Base-by-base conservation (phyloP, 2,888 invertebrate species). In the Rhagophthalmus giganteus region DNA sequence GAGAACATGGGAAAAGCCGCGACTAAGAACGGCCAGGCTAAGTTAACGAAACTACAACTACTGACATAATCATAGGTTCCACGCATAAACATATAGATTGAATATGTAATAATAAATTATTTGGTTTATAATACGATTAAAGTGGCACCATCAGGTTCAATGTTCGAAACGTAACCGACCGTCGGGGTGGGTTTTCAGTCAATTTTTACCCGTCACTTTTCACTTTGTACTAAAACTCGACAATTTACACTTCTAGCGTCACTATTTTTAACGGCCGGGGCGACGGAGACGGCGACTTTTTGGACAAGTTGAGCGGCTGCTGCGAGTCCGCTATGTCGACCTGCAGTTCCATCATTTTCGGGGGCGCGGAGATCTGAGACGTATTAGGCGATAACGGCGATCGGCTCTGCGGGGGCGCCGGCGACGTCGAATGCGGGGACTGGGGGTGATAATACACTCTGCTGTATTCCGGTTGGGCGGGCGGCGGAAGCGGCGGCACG, bases 261-360 rank as follows among this genome's bases (percentile, higher is more conserved):
- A 74, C 72, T 59, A 74, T 69, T 58, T 73, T 73, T 44, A 72
- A 61, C 72, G 84, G 79, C 76, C 84, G 68, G 69, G 90, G 87
- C 74, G 90, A 86, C 59, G 87, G 86, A 61, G 86, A 84, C 63
- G 87, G 87, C 58, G 87, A 86, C 72, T 88, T 88, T 75, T 92
- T 93, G 74, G 92, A 93, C 67, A 94, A 81, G 80, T 94, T 94
- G 61, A 94, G 79, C 44, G 94, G 94, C 72, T 89, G 88, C 63
- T 85, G 85, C 39, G 86, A 83, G 69, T 87, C 87, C 67, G 88
- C 88, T 62, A 89, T 88, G 69, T 89, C 88, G 64, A 90, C 89
- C 74, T 90, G 90, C 63, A 91, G 80, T 71, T 90, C 88, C 67
- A 86, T 77, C 70, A 85, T 77, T 73, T 84, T 78, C 41, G 76